These are phyloP conservation scores for Rhabdomys pumilio DNA, from an alignment of 2,797 vertebrate species.

Conservation along the genomic window DNA sequence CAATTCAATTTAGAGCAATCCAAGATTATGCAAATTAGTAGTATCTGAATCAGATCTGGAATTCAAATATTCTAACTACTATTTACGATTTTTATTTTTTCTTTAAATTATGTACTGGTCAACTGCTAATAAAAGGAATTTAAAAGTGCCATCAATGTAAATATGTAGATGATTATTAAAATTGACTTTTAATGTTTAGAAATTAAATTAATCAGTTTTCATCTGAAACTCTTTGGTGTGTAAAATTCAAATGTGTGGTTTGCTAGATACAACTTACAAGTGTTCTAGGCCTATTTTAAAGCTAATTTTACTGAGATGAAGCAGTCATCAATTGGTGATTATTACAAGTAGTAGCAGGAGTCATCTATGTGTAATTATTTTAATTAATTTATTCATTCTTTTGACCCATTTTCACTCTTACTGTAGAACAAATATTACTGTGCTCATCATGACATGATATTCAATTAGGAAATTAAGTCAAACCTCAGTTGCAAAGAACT, in stretches of 20 bases:
- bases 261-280: background rate
- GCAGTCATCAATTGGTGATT: background rate
- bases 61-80: background rate
- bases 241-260: conserved; percentile 30
- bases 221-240: background rate
- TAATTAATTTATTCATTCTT: background rate
- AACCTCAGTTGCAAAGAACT: background rate
- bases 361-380: background rate
- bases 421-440: background rate
- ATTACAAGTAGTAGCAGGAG: background rate
- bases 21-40: background rate
- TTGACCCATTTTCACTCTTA: background rate
- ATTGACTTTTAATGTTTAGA: background rate
- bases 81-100: conserved; percentile 3
- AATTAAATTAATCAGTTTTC: background rate
- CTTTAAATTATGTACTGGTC: conserved; percentile 1
- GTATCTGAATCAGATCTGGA: background rate
- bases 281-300: background rate
- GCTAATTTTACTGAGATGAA: background rate
- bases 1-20: background rate
- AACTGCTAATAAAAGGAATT: background rate
- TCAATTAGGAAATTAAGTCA: background rate
- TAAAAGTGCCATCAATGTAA: background rate
- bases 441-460: background rate
- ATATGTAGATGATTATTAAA: background rate